These are phyloP conservation scores for Conus betulinus DNA, from an alignment of 1,140 invertebrate species.

Conservation along the genomic window DNA sequence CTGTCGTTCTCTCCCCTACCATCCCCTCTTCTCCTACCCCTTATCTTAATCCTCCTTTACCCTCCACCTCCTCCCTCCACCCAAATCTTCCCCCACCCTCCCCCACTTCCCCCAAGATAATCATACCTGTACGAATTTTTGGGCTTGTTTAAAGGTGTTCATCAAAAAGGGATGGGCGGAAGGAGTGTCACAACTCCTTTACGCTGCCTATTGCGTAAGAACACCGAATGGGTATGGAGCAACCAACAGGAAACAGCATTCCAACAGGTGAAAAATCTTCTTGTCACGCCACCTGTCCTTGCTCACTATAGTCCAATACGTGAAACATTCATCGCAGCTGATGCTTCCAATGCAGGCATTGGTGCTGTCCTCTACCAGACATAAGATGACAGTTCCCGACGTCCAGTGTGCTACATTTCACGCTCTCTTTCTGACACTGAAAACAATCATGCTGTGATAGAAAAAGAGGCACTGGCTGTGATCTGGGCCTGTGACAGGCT, in stretches of 20 bases:
- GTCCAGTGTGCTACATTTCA: slow-evolving; percentile 49
- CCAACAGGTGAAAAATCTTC: slow-evolving; percentile 42
- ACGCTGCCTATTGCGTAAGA: too few species aligned
- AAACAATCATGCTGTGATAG: slow-evolving; percentile 76
- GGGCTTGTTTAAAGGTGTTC: too few species aligned
- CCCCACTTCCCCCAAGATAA: too few species aligned
- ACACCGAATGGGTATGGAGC: too few species aligned
- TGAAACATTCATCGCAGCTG: slow-evolving; percentile 44
- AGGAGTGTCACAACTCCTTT: too few species aligned
- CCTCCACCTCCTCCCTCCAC: too few species aligned
- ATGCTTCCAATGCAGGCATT: slow-evolving; percentile 50
- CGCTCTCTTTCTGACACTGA: slow-evolving; percentile 64
- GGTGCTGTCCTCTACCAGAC: slow-evolving; percentile 46
- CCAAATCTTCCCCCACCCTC: too few species aligned
- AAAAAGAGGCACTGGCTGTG: slow-evolving; percentile 78
- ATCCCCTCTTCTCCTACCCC: too few species aligned
- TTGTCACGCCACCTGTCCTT: slow-evolving; percentile 34
- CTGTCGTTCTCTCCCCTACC: too few species aligned
- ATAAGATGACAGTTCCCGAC: background rate
- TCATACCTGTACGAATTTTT: too few species aligned
- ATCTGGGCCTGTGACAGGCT: slow-evolving; percentile 78
- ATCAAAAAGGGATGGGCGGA: too few species aligned
- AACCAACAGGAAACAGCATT: background rate
- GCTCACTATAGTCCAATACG: slow-evolving; percentile 43
- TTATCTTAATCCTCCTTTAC: too few species aligned